A percentile compares a stretch with the other conserved stretches of the same genome.
phyloP scores from a whole-genome alignment of 2,113 vertebrate species.

The Chlorodrepanis virens region DNA sequence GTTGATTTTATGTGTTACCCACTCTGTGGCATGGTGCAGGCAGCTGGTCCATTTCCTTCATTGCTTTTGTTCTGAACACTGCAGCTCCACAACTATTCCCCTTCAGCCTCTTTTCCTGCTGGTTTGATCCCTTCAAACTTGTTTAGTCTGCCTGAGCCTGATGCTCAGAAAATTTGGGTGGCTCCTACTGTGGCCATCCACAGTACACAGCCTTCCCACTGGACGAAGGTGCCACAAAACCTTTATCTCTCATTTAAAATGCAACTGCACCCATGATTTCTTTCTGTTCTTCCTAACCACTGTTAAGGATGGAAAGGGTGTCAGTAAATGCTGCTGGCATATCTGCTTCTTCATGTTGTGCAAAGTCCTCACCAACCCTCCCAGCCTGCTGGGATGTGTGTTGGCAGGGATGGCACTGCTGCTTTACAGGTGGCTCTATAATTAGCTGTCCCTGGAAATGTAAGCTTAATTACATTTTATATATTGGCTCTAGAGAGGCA shows the following conservation, averaged over 20 bases:
- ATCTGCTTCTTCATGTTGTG: accelerated
- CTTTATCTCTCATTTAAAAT: neutral
- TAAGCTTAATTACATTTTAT: neutral
- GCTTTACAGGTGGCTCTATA: neutral
- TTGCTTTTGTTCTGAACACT: neutral
- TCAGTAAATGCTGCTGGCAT: neutral
- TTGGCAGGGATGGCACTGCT: neutral
- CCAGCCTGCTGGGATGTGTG: neutral
- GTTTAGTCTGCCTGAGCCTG: neutral
- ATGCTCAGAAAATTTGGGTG: neutral
- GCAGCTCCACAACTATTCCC: neutral
- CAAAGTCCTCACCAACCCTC: neutral
- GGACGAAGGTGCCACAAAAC: neutral
- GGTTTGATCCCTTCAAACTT: neutral
- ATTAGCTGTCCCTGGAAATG: neutral
- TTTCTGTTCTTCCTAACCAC: neutral
- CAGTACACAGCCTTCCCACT: neutral
- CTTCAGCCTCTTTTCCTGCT: neutral
- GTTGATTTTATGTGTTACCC: neutral
- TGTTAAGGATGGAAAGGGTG: neutral
- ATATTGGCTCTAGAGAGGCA: neutral
- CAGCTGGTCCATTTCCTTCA: neutral
- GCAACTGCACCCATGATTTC: neutral
- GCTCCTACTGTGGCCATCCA: neutral
- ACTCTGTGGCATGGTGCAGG: neutral